These are phyloP conservation scores for Pycnonotus jocosus DNA, from an alignment of 2,113 vertebrate species.

Conservation along the genomic window DNA sequence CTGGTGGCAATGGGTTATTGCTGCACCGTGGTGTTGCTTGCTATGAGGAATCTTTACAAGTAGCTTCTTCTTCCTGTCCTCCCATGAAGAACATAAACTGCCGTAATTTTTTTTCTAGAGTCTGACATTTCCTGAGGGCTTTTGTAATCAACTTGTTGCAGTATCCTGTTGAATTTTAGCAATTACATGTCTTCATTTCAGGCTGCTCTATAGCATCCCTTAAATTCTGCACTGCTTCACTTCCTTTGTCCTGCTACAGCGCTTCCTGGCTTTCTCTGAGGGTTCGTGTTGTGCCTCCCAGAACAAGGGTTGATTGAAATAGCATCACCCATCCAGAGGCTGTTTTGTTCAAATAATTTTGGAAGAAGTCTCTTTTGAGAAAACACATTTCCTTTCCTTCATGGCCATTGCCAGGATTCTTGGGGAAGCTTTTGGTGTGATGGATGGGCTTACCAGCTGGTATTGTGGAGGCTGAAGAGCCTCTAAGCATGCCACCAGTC, in stretches of 20 bases:
- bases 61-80: rapidly evolving
- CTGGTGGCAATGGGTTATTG: not conserved
- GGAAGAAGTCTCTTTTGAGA: not conserved
- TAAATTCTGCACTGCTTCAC: not conserved
- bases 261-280: not conserved
- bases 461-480: not conserved
- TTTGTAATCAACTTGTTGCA: not conserved
- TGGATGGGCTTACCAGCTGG: rapidly evolving
- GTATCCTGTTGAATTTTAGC: not conserved
- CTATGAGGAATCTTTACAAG: not conserved
- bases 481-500: rapidly evolving
- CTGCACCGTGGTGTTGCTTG: not conserved
- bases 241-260: not conserved
- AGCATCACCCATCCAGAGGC: not conserved
- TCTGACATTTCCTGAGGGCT: not conserved
- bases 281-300: not conserved
- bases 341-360: not conserved
- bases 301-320: not conserved
- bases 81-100: not conserved
- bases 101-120: not conserved
- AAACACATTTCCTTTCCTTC: not conserved
- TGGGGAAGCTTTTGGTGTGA: not conserved
- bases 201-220: not conserved
- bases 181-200: not conserved
- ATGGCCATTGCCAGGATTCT: not conserved